phyloP scores from a whole-genome alignment of 2,113 vertebrate species.

The Chitala chitala region DNA sequence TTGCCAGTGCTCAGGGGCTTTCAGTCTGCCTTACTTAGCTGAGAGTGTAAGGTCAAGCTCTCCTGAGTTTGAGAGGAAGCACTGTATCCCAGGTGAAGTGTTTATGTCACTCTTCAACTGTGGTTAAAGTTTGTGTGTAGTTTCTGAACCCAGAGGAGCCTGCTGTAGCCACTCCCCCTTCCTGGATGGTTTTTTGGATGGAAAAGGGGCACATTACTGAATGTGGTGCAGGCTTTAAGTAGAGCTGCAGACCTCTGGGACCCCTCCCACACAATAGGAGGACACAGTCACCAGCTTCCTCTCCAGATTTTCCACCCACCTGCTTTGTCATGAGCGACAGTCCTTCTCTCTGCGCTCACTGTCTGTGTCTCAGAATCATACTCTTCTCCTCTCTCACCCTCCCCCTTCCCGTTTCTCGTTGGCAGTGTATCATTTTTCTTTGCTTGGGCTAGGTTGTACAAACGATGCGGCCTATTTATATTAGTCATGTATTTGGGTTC shows the following conservation, averaged over 20 bases:
- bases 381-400: neutral
- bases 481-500: neutral
- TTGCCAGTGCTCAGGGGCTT: neutral
- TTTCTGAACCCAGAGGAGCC: too few relatives aligned
- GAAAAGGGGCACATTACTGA: too few relatives aligned
- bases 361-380: neutral
- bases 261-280: conserved; percentile 51
- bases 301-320: conserved; percentile 41
- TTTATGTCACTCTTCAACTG: too few relatives aligned
- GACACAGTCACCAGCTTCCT: conserved; percentile 48
- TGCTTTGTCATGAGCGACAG: conserved; percentile 18
- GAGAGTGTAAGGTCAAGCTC: too few relatives aligned
- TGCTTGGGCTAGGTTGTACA: neutral
- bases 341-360: neutral
- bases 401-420: neutral
- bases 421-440: neutral
- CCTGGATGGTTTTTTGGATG: neutral
- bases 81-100: too few relatives aligned
- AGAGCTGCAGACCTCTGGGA: neutral
- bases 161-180: too few relatives aligned
- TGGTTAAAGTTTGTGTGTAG: too few relatives aligned
- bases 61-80: too few relatives aligned
- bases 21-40: neutral
- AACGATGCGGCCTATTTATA: neutral
- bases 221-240: too few relatives aligned